Percentiles rank a stretch among this genome's conserved stretches.
Conservation (phyloP, 92 coral and sea anemone genomes). For the Parazoanthus swiftii region DNA sequence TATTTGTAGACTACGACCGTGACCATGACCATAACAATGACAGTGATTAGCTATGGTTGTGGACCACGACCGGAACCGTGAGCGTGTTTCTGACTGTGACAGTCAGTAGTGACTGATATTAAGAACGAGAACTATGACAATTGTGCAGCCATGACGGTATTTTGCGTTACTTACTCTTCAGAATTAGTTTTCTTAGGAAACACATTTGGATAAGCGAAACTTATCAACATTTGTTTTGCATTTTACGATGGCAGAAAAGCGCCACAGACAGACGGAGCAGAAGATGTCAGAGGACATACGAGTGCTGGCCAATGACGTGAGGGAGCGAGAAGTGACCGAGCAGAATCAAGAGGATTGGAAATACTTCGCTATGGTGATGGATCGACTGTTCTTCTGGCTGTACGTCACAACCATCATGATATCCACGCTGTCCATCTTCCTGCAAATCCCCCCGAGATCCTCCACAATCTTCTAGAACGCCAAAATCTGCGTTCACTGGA, state of each 20-base stretch:
- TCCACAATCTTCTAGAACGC: background rate
- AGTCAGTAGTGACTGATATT: too few species aligned
- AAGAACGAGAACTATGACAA: too few species aligned
- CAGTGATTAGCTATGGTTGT: too few species aligned
- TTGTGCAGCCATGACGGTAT: background rate
- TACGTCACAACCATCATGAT: slow-evolving; percentile 37
- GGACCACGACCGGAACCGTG: too few species aligned
- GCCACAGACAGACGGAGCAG: slow-evolving; percentile 27
- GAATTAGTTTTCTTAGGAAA: background rate
- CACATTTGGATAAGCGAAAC: background rate
- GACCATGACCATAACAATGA: too few species aligned
- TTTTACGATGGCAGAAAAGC: background rate
- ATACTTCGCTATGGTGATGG: slow-evolving; percentile 47
- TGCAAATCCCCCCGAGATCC: slow-evolving; percentile 31
- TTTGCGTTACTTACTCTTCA: too few species aligned
- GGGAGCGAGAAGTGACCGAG: slow-evolving; percentile 33
- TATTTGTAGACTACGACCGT: too few species aligned
- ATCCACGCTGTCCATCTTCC: slow-evolving; percentile 36
- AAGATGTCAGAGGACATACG: slow-evolving; percentile 35
- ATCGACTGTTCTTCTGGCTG: slow-evolving; percentile 43
- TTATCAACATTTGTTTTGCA: background rate
- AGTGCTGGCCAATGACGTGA: slow-evolving; percentile 34
- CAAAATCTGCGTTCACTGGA: background rate
- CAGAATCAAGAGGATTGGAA: slow-evolving; percentile 49
- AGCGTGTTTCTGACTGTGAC: too few species aligned